phyloP scores from a whole-genome alignment of 1,140 invertebrate species.

The honey bee (Apis mellifera) region DNA sequence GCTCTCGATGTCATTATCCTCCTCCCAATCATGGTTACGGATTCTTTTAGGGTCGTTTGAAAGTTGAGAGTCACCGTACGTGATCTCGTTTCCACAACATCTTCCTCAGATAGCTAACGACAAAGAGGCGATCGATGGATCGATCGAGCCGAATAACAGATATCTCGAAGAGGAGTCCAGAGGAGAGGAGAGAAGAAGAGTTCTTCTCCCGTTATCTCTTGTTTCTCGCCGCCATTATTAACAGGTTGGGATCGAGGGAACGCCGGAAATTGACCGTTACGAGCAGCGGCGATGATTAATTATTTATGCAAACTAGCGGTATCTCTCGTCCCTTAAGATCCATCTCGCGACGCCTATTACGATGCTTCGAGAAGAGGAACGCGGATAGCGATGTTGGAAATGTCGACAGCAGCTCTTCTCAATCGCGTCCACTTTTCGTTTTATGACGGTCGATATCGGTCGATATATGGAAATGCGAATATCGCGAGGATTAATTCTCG shows the following conservation, averaged over 20 bases:
- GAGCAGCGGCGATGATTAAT: slow-evolving; percentile 72
- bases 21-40: not conserved
- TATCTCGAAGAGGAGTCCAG: too few species aligned
- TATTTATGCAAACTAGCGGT: slow-evolving; percentile 76
- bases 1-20: slow-evolving; percentile 25
- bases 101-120: too few species aligned
- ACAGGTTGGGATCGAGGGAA: slow-evolving; percentile 53
- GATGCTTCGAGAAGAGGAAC: not conserved
- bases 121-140: too few species aligned
- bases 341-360: not conserved
- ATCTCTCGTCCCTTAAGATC: slow-evolving; percentile 57
- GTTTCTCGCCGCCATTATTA: slow-evolving; percentile 47
- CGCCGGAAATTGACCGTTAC: slow-evolving; percentile 76
- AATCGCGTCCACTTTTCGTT: too few species aligned
- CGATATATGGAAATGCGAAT: slow-evolving; percentile 6
- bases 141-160: too few species aligned
- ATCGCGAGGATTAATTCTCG: slow-evolving; percentile 13
- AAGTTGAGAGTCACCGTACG: too few species aligned
- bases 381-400: not conserved
- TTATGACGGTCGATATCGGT: not conserved
- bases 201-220: slow-evolving; percentile 41
- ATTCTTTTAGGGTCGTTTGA: slow-evolving; percentile 18
- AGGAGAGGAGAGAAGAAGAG: not conserved
- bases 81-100: too few species aligned
- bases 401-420: slow-evolving; percentile 5